These are phyloP conservation scores for Amblyteles armatorius DNA, from an alignment of 2,888 invertebrate species.

Conservation along the genomic window DNA sequence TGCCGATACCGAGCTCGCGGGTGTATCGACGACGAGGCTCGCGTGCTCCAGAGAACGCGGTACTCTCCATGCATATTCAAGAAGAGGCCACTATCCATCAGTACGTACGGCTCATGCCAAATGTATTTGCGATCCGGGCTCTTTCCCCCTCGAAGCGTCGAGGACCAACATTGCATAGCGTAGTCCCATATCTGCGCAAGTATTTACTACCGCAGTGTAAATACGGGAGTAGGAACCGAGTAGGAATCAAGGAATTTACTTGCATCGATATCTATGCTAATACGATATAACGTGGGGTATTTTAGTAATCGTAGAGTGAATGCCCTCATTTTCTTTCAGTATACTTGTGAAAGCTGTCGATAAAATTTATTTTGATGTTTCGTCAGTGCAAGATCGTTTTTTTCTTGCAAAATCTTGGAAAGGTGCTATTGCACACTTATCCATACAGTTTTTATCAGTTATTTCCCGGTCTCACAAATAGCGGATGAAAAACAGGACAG, in stretches of 20 bases:
- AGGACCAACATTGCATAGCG: conserved; percentile 12
- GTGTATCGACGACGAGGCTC: conserved; percentile 57
- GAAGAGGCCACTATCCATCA: conserved; percentile 54
- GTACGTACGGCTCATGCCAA: conserved; percentile 48
- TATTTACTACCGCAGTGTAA: conserved; percentile 29
- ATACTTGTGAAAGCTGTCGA: not conserved
- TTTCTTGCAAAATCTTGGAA: not conserved
- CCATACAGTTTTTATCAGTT: too few species aligned
- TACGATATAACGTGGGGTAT: not conserved
- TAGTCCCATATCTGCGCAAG: not conserved
- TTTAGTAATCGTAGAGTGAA: too few species aligned
- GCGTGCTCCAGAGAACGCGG: conserved; percentile 59
- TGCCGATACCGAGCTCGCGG: conserved; percentile 63
- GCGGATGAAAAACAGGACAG: not conserved
- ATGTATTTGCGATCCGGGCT: conserved; percentile 49
- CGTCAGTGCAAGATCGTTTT: not conserved
- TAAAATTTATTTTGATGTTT: not conserved
- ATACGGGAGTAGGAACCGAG: not conserved
- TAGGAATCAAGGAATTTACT: not conserved
- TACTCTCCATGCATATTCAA: conserved; percentile 73
- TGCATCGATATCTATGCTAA: not conserved
- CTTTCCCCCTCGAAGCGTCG: conserved; percentile 21
- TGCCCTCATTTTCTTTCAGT: not conserved
- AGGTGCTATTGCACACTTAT: not conserved
- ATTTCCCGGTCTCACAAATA: not conserved